phyloP scores from a whole-genome alignment of 1,140 invertebrate genomes.

The Ceratoteleas bidentatus region DNA sequence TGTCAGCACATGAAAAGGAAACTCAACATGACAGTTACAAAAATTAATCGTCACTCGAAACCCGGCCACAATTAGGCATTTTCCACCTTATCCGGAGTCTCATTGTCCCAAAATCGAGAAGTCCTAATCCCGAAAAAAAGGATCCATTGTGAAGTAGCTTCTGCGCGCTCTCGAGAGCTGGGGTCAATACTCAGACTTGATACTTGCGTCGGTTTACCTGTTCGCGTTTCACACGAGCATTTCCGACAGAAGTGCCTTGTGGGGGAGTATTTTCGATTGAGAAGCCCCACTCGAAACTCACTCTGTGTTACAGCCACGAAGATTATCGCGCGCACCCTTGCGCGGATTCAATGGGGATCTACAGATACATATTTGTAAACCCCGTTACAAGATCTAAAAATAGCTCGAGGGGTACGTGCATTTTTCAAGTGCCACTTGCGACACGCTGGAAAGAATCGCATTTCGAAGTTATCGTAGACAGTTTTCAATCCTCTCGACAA shows the following conservation, averaged over 20 bases:
- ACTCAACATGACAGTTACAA: no score
- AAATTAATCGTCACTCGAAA: no score
- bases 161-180: slow-evolving; percentile 12
- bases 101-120: slow-evolving; percentile 20
- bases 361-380: slow-evolving; percentile 56
- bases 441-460: slow-evolving; percentile 10
- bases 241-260: slow-evolving; percentile 35
- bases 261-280: slow-evolving; percentile 52
- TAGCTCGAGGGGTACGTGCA: slow-evolving; percentile 34
- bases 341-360: slow-evolving; percentile 40
- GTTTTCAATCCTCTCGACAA: background rate
- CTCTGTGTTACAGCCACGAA: slow-evolving; percentile 27
- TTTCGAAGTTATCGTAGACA: slow-evolving; percentile 6
- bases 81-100: no score
- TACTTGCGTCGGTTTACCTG: slow-evolving; percentile 40
- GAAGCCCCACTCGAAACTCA: slow-evolving; percentile 46
- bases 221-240: slow-evolving; percentile 55
- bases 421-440: slow-evolving; percentile 38
- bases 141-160: slow-evolving; percentile 19
- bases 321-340: slow-evolving; percentile 57
- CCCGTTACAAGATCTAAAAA: slow-evolving; percentile 41
- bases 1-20: no score
- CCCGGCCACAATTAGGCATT: no score
- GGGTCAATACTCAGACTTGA: slow-evolving; percentile 35
- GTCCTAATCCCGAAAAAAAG: slow-evolving; percentile 15